Percentiles rank a stretch among this genome's conserved stretches.
These are phyloP conservation scores for Hippocampus guttulatus DNA, from an alignment of 2,113 vertebrate species.

Conservation along the genomic window DNA sequence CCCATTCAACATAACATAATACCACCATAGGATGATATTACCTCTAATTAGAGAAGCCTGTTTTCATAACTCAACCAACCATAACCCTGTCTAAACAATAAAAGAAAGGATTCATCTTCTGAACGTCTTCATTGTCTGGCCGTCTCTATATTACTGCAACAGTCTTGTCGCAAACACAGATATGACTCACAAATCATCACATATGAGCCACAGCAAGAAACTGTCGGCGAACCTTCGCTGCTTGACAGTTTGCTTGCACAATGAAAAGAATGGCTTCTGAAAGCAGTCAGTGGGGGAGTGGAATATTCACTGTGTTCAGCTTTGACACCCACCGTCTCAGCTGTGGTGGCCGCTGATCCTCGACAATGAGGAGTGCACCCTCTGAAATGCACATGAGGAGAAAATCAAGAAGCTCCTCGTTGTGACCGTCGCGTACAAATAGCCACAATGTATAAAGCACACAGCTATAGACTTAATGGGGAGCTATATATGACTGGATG, in stretches of 20 bases:
- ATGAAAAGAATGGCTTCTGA: slow-evolving; percentile 31
- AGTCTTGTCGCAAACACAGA: slow-evolving; percentile 6
- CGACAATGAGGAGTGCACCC: slow-evolving; percentile 32
- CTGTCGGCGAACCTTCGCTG: slow-evolving; percentile 17
- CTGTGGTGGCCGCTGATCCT: slow-evolving; percentile 33
- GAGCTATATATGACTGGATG: slow-evolving; percentile 33
- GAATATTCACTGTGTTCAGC: slow-evolving; percentile 42
- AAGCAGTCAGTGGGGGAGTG: slow-evolving; percentile 23
- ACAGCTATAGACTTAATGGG: slow-evolving; percentile 29
- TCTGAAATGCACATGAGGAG: slow-evolving; percentile 29
- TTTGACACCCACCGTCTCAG: slow-evolving; percentile 52
- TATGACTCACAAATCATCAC: slow-evolving; percentile 21
- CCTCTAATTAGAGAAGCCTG: slow-evolving; percentile 66
- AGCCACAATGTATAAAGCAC: slow-evolving; percentile 26
- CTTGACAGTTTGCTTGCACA: slow-evolving; percentile 46
- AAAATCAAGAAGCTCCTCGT: slow-evolving; percentile 46
- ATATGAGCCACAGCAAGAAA: slow-evolving; percentile 30
- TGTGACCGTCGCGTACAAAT: slow-evolving; percentile 16
- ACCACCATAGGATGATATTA: slow-evolving; percentile 63
- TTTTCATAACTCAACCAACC: slow-evolving; percentile 40
- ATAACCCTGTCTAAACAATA: slow-evolving; percentile 30
- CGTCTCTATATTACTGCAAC: slow-evolving; percentile 28
- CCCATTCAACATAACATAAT: slow-evolving; percentile 53
- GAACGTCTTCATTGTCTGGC: slow-evolving; percentile 23
- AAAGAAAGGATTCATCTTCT: slow-evolving; percentile 21